Evolutionary conservation across 1,140 invertebrate species (phyloP).

Genomic region (Cydia amplana): DNA sequence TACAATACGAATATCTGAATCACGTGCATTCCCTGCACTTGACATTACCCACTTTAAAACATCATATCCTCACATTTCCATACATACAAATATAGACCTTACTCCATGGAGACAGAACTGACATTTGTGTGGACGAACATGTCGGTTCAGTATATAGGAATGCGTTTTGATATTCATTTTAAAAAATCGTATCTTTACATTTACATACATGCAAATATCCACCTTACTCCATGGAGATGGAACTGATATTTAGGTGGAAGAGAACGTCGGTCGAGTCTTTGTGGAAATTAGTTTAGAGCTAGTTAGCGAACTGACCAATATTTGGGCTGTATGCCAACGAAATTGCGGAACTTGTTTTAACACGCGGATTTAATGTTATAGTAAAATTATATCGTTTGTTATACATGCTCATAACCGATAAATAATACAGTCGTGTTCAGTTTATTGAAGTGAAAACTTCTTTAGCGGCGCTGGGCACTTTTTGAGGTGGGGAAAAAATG

Average conservation of each 20-base stretch:
- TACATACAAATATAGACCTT: neutral
- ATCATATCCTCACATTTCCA: neutral
- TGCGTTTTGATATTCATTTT: neutral
- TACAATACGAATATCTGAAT: neutral
- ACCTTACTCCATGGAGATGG: neutral
- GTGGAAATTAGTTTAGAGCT: neutral
- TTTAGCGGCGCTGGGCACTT: too few relatives aligned
- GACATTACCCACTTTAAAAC: neutral
- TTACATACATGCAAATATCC: neutral
- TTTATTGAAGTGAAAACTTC: too few relatives aligned
- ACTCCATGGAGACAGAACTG: neutral
- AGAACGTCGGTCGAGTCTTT: neutral
- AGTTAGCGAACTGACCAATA: slow-evolving; percentile 3
- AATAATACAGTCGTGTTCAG: too few relatives aligned
- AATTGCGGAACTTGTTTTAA: slow-evolving; percentile 1
- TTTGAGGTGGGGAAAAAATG: too few relatives aligned
- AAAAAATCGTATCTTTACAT: too few relatives aligned
- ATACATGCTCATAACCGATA: too few relatives aligned
- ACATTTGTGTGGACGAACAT: neutral
- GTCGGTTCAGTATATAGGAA: neutral
- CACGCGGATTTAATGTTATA: too few relatives aligned
- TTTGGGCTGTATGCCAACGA: neutral
- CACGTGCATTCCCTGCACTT: neutral
- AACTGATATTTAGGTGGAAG: neutral
- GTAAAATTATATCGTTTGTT: too few relatives aligned